Evolutionary conservation across 2,888 invertebrate genomes (phyloP).

Genomic region (Nipponacmea schrenckii): DNA sequence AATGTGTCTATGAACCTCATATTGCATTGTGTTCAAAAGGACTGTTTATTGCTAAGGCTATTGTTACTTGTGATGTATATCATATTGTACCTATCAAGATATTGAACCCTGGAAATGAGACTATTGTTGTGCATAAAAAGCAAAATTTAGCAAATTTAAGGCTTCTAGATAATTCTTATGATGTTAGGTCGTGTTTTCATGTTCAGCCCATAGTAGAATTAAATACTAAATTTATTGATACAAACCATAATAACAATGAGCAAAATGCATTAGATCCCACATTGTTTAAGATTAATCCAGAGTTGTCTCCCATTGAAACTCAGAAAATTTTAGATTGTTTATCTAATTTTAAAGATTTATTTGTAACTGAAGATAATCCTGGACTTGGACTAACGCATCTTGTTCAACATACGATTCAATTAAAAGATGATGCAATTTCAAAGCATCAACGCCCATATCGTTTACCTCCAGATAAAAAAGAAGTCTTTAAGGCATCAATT

Average conservation of each 20-base stretch:
- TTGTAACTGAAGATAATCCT: too few species aligned
- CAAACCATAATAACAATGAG: too few species aligned
- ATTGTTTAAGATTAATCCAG: neutral
- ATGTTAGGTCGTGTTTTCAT: neutral
- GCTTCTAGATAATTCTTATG: neutral
- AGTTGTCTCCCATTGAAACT: too few species aligned
- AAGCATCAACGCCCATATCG: too few species aligned
- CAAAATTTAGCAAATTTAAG: neutral
- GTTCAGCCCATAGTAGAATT: neutral
- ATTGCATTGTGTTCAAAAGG: neutral
- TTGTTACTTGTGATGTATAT: neutral
- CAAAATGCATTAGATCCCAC: neutral
- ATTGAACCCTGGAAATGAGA: neutral
- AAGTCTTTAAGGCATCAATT: too few species aligned
- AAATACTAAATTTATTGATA: too few species aligned
- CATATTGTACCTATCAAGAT: neutral
- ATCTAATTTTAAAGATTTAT: too few species aligned
- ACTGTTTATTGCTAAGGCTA: neutral
- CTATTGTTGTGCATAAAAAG: neutral
- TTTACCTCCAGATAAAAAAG: too few species aligned
- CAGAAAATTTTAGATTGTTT: too few species aligned
- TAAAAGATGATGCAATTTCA: too few species aligned
- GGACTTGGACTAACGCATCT: too few species aligned
- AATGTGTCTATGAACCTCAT: neutral
- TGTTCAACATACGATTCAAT: too few species aligned